These are phyloP conservation scores for Cygnus atratus DNA, from an alignment of 2,113 vertebrate genomes.

Conservation along the genomic window DNA sequence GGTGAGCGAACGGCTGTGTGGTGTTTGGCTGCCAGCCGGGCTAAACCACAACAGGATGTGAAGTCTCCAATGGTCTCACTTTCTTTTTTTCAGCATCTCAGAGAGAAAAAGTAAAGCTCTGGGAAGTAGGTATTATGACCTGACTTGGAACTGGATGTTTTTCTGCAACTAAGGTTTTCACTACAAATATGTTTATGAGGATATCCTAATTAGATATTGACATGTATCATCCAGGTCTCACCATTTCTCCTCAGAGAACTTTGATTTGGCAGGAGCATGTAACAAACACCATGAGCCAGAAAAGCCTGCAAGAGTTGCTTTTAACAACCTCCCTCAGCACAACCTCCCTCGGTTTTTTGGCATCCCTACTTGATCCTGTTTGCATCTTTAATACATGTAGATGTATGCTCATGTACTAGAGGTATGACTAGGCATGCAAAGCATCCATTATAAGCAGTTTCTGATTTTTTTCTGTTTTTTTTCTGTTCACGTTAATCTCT, in stretches of 20 bases:
- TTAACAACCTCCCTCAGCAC: neutral
- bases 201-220: neutral
- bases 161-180: neutral
- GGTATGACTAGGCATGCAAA: neutral
- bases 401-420: neutral
- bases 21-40: too few species aligned
- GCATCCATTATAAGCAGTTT: slow-evolving; percentile 26
- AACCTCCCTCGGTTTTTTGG: neutral
- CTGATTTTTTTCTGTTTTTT: slow-evolving; percentile 26
- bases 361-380: neutral
- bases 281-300: neutral
- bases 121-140: neutral
- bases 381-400: slow-evolving; percentile 37
- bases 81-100: neutral
- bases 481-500: neutral
- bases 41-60: too few species aligned
- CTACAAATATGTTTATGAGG: neutral
- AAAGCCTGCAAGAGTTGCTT: neutral
- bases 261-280: neutral
- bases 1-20: too few species aligned
- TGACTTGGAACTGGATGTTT: neutral
- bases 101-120: neutral
- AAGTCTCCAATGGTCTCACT: neutral
- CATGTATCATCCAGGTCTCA: neutral
- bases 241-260: neutral